A percentile compares a stretch with the other conserved stretches of the same genome.
These are phyloP conservation scores for Bubo scandiacus DNA, from an alignment of 2,113 vertebrate genomes.

Conservation along the genomic window DNA sequence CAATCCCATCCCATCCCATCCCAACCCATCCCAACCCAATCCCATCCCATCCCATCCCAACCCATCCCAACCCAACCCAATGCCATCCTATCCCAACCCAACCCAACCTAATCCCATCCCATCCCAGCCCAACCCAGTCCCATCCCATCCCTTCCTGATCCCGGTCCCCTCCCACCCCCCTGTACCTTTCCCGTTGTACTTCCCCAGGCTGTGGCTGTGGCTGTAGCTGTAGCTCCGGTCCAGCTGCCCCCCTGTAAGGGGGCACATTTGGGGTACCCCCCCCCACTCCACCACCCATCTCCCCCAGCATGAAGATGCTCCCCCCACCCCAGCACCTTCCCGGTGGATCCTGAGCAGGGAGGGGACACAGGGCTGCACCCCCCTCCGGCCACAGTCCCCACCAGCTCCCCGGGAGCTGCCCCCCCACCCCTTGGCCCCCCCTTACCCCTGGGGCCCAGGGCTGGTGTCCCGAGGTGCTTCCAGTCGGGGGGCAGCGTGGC, in stretches of 20 bases:
- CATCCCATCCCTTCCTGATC: background rate
- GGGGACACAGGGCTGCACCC: background rate
- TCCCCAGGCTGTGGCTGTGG: conserved; percentile 81
- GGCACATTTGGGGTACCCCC: background rate
- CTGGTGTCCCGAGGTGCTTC: conserved; percentile 79
- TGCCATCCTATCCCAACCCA: no score
- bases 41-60: no score
- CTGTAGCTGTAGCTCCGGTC: conserved; percentile 87
- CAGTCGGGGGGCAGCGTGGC: conserved; percentile 89
- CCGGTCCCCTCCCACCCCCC: background rate
- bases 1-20: background rate
- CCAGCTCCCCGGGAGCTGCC: background rate
- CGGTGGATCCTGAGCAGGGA: background rate
- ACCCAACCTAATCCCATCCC: background rate
- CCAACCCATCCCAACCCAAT: background rate
- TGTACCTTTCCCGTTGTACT: conserved; percentile 80
- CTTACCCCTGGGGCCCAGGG: conserved; percentile 71
- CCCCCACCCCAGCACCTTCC: background rate
- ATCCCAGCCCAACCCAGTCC: no score
- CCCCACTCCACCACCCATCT: no score
- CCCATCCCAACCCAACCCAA: background rate
- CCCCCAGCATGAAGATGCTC: background rate
- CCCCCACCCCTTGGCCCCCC: background rate
- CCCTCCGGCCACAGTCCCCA: background rate
- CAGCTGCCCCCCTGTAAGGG: conserved; percentile 64